Evolutionary conservation across 2,888 invertebrate genomes (phyloP).

Genomic region (Hedya salicella): DNA sequence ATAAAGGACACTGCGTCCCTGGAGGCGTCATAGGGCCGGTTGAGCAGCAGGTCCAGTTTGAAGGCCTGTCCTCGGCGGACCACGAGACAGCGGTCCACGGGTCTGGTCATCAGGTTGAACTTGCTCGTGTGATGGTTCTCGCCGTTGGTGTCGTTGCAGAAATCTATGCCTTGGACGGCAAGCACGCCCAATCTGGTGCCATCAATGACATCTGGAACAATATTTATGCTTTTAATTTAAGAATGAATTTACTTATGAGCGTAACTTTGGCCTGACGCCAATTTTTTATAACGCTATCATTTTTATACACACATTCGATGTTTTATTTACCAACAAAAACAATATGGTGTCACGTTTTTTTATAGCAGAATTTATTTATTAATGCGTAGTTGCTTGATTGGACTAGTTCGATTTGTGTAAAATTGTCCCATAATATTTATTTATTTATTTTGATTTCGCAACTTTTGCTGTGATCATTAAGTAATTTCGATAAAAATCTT

Average conservation of each 20-base stretch:
- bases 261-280: not conserved
- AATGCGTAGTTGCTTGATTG: too few relatives aligned
- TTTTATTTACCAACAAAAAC: conserved; percentile 4
- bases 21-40: conserved; percentile 89
- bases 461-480: too few relatives aligned
- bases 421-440: too few relatives aligned
- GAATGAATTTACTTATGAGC: not conserved
- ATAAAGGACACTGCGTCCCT: conserved; percentile 93
- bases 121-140: conserved; percentile 90
- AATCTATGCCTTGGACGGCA: conserved; percentile 89
- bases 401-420: too few relatives aligned
- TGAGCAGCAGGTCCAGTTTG: conserved; percentile 88
- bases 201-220: conserved; percentile 73
- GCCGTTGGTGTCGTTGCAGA: conserved; percentile 90
- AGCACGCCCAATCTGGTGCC: conserved; percentile 85
- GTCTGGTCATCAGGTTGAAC: conserved; percentile 89
- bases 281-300: not conserved
- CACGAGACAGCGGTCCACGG: conserved; percentile 87
- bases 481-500: too few relatives aligned
- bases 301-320: not conserved
- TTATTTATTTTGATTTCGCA: too few relatives aligned
- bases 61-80: conserved; percentile 94
- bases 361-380: not conserved
- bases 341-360: not conserved
- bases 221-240: not conserved